Base-by-base conservation (phyloP, 2,113 vertebrate species). In the Notiomystis cincta region DNA sequence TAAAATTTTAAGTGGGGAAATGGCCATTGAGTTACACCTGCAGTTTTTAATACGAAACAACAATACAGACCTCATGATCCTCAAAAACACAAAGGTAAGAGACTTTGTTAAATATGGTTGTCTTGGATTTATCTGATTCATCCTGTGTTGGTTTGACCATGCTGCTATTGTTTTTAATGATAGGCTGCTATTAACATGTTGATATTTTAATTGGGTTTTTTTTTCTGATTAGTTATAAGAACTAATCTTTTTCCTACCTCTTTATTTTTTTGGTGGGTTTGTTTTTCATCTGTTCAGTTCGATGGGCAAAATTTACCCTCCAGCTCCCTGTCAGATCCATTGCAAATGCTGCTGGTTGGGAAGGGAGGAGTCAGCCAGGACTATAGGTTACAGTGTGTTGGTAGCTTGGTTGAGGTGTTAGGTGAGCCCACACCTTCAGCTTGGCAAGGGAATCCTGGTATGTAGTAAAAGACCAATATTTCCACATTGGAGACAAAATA, bases 31-130 rank as follows among this genome's bases (percentile, higher is more conserved):
- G 88, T 98, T 99, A 83, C 99, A 99, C 91, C 97, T 99, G 67
- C 99, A 99, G 96, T 99, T 99, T 97, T 98, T 99, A 97, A 99
- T 99, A 97, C 98, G 99, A 98, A 99, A 99, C 96, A 99, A 99
- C 97, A 99, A 99, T 88, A 99, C 99, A 96, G 99, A 99, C 97
- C 98, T 99, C 89, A 99, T 99, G 99, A 99, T 99, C 95, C 98
- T 99, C 79, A 99, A 99, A 98, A 99, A 99, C 96, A 99, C 99
- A 98, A 99, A 99, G 99, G 99, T 99, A 97, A 95, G 97, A 91
- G 53, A 58, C 30, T 87, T 86, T 42, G 16, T 78, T 87, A 72
- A 23, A 31, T 60, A 7, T 6, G 7, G 2, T 51, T 82, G 42
- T 85, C 40, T 72, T 70, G 35, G 42, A 40, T 91, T 93, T 18